Evolutionary conservation across 2,797 vertebrate species (phyloP).

Genomic region (Macropus fuliginosus): DNA sequence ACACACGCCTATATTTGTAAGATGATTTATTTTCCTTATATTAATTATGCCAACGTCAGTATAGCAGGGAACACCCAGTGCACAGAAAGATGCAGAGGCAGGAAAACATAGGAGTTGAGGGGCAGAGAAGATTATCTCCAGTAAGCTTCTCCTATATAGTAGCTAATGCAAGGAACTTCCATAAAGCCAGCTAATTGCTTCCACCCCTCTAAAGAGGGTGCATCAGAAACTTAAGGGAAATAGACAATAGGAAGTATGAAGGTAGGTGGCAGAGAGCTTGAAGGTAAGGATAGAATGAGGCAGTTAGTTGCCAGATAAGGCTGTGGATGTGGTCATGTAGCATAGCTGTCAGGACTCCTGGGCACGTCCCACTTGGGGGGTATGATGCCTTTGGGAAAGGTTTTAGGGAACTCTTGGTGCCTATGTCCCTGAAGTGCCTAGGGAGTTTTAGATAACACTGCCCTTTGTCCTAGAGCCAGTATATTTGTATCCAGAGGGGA

Average conservation of each 20-base stretch:
- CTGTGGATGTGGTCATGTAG: neutral
- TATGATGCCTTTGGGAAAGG: neutral
- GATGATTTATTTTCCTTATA: neutral
- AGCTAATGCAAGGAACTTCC: too few relatives aligned
- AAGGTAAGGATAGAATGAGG: neutral
- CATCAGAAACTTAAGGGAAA: neutral
- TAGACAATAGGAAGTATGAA: neutral
- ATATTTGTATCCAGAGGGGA: neutral
- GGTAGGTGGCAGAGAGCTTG: neutral
- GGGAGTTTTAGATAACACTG: neutral
- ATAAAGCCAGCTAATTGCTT: neutral
- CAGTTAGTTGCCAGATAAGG: neutral
- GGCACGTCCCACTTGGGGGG: neutral
- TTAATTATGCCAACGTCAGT: neutral
- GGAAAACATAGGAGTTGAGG: neutral
- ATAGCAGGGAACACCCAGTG: neutral
- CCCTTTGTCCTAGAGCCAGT: neutral
- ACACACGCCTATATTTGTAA: too few relatives aligned
- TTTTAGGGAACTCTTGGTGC: neutral
- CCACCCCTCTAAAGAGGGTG: neutral
- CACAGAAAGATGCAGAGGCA: neutral
- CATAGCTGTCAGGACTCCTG: neutral
- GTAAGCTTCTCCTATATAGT: too few relatives aligned
- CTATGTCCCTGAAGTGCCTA: neutral
- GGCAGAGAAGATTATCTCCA: too few relatives aligned